Conservation (phyloP, 2,888 invertebrate species). For the Agriopis aurantiaria region DNA sequence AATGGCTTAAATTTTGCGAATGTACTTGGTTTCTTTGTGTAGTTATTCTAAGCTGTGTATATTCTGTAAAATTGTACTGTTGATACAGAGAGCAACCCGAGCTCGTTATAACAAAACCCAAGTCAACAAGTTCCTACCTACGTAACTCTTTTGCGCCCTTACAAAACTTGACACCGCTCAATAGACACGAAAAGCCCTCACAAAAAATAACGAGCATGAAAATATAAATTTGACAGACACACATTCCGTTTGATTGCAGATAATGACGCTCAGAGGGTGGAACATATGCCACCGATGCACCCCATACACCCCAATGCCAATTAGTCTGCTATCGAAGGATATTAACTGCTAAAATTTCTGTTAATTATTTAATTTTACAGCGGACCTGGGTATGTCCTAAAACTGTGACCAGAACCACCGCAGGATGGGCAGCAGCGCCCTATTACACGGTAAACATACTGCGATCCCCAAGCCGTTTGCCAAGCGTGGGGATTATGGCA, state of each 20-base stretch:
- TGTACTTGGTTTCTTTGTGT: no score
- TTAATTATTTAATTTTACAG: constrained; percentile 34
- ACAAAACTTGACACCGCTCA: constrained; percentile 3
- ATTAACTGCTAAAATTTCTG: constrained; percentile 45
- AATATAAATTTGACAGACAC: constrained; percentile 57
- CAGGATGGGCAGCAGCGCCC: no score
- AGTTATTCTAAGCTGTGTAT: no score
- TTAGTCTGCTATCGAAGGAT: constrained; percentile 51
- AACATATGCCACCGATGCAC: constrained; percentile 72
- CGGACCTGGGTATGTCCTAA: no score
- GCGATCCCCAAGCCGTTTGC: no score
- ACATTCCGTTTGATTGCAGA: constrained; percentile 70
- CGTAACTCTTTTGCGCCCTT: constrained; percentile 13
- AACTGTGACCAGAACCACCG: no score
- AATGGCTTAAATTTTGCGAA: no score
- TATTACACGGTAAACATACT: no score
- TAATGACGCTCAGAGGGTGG: constrained; percentile 65
- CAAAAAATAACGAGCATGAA: constrained; percentile 43
- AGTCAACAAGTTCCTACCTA: not conserved
- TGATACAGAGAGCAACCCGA: no score
- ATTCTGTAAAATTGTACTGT: no score
- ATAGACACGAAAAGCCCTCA: constrained; percentile 15
- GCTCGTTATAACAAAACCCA: not conserved
- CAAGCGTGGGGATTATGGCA: no score
- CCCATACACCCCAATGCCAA: constrained; percentile 63